Evolutionary conservation across 2,888 invertebrate genomes (phyloP), one percentile per base, ranked within the genome.

Genomic region (Lithosia quadra): DNA sequence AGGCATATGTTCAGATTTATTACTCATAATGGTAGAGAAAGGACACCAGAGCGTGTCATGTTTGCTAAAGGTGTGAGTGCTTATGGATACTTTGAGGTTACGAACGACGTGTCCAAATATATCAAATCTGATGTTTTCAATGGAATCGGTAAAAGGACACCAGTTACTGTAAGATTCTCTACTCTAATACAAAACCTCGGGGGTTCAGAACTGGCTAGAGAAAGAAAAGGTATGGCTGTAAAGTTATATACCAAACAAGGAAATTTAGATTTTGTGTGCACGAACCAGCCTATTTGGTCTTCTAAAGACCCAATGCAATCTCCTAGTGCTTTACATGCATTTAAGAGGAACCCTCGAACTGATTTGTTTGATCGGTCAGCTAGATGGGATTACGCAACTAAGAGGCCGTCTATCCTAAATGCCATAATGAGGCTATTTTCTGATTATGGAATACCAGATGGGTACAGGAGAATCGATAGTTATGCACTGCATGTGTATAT

Each of bases 171-270:
- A 9, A 94, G 98, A 73, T 98, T 97, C 84, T 98, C 98, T 0
- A 96, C 97, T n/a, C 97, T 97, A 0, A 96, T 96, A 49, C 98
- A 98, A 39, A 98, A 98, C 89, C 95, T 96, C 70, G 99, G 98
- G 2, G 98, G 98, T 0, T 96, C 97, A 15, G 98, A 98, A 87
- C 97, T 98, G 10, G 96, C 95, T 0, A 96, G 98, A 72, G 99
- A 98, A 90, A 96, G 97, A 1, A 96, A 98, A 82, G 99, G 98
- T 13, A 97, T 98, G 85, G 97, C 98, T 0, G 91, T 98, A 0
- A 99, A 99, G 89, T 98, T 99, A 87, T 99, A 99, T 89, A 98
- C 98, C 0, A 97, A 97, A 75, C 98, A 98, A 81, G 98, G 98
- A 57, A 97, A 97, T 78, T 97, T 98, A 96, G 99, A 99, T 92